Base-by-base conservation (phyloP, 2,113 vertebrate species). In the Promerops cafer region DNA sequence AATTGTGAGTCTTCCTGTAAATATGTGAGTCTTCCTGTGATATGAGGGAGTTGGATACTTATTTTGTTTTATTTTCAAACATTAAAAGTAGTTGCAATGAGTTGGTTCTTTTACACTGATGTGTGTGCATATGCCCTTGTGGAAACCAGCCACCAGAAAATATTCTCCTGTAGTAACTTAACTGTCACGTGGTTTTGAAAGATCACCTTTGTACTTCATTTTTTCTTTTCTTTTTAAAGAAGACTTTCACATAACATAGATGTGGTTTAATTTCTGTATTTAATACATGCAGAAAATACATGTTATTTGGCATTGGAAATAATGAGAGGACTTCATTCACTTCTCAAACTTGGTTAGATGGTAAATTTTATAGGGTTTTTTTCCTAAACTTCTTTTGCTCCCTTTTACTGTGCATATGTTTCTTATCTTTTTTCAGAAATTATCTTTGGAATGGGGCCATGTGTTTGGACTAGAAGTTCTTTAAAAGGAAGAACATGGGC, bases 81-180 rank as follows among this genome's bases (percentile, higher is more conserved):
- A 31, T 57, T 52, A 45, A 70, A 61, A 70, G n/a, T 16, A 59
- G 8, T 5, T 90, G 20, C 37, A 53, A 10, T 7, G 8, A 70
- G 27, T 31, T 53, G 18, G 9, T 61, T 31, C 8, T 33, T 83
- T 65, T 59, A 23, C 40, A 22, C 24, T 68, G 24, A 20, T 3
- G 1, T 79, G 8, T 63, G 19, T 17, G 4, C 20, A 10, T 50
- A 45, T 6, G 30, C 2, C 1, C 4, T 9, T 45, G 21, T 44
- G 42, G 53, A 20, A 89, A 80, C 8, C 18, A 69, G 28, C 9
- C 24, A 60, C 11, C 19, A 22, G 49, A 44, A 92, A 50, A 61
- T 56, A 28, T 35, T 47, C 78, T 74, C 50, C 24, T 84, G 5
- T 6, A 23, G 37, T 54, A 35, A 50, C 40, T 45, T 54, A 42